Evolutionary conservation across 2,797 vertebrate species (phyloP), one percentile per base, ranked within the genome.

Genomic region (Sebastes ruberrimus): DNA sequence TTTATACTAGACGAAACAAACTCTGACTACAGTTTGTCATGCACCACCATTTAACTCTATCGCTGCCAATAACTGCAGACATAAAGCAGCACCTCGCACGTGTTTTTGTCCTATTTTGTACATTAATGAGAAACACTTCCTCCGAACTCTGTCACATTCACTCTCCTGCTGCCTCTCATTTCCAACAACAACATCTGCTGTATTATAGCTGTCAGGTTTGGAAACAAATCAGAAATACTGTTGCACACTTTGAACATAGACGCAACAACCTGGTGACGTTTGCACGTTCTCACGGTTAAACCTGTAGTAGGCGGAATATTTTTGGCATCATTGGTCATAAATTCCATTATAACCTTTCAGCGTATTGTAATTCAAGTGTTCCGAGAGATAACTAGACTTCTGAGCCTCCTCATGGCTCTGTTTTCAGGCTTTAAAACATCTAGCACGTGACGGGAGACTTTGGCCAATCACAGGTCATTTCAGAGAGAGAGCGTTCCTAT

Each of bases 111-210:
- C 23, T 1, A 16, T 76, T 74, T 68, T 67, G 16, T 63, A 71
- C 0, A 2, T 64, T 32, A n/a, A 9, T 25, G 6, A 53, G 25
- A 71, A 16, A 68, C 57, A 10, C 23, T n/a, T 33, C 10, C 56
- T 68, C 35, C 13, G 28, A 28, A 46, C 27, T 61, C 25, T 60
- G 10, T 2, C 49, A 27, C 22, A 56, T 5, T 20, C 30, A 25
- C 9, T 23, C 66, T 46, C 14, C 72, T 65, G 53, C 42, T 55
- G 62, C 32, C 25, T 76, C 66, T 52, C 74, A n/a, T 76, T 71
- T 68, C 38, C 62, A 68, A 6, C 3, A 25, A 10, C 69, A 82
- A 55, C 33, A 73, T 55, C 70, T 80, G 66, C 32, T 79, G 72
- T 69, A 67, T 73, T 63, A 16, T 42, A 62, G 35, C 49, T 71